Evolutionary conservation across 2,797 vertebrate species (phyloP), one percentile per base, ranked within the genome.

Genomic region (Semotilus atromaculatus): DNA sequence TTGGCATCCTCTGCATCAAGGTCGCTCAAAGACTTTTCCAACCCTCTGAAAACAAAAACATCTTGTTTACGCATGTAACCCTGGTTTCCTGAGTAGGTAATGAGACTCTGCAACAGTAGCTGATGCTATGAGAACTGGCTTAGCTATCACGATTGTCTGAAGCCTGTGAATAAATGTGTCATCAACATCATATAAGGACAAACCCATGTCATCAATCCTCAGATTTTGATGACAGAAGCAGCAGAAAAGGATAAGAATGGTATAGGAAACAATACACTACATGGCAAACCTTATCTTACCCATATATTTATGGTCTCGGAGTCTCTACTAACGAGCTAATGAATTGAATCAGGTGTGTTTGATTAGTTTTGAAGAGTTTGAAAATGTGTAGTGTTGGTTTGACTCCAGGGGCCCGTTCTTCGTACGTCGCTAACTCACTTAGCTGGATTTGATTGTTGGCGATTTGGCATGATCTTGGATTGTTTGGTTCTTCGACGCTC

Each of bases 1-100:
- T 90, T 89, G 45, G 77, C 82, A 88, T 82, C 92, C 67, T 96
- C 93, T 81, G 90, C 93, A 85, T 92, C 90, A 45, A 92, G 77
- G 38, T 92, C 86, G 43, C 82, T 85, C 82, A 96, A 89, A 82
- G 96, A 94, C 84, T 94, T 92, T 82, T 93, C 90, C 88, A 95
- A 81, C 31, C 70, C 31, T 89, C 95, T 96, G 72, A 0, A 86
- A 86, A 0, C n/a, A 6, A 77, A 66, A 51, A 43, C n/a, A 5
- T 14, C 29, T 67, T 48, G 64, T 18, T 51, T 45, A 48, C 11
- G 0, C 68, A 71, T 31, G 38, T 43, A 14, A 79, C 7, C 9
- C n/a, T 62, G 16, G 45, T 45, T 64, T 14, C n/a, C n/a, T 13
- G 8, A 64, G 36, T 66, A 31, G 18, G 26, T 18, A 60, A 45